Percentiles rank a stretch among this genome's conserved stretches.
phyloP scores from a whole-genome alignment of 2,888 invertebrate genomes.

The Metopia argyrocephala region DNA sequence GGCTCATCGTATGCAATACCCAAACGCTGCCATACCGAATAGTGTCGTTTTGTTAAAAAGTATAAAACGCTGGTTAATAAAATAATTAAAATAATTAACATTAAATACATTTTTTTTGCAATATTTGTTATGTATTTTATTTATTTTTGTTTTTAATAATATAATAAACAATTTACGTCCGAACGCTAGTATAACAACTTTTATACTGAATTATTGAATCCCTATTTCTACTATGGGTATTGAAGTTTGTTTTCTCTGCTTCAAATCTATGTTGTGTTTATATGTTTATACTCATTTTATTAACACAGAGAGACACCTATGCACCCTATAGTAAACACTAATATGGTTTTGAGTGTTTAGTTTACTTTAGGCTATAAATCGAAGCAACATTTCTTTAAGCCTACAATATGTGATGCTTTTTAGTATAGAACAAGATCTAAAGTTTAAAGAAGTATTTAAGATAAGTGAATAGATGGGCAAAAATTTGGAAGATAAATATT shows the following conservation, averaged over 20 bases:
- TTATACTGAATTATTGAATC: neutral
- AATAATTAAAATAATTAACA: slow-evolving; percentile 66
- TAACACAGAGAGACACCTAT: too few species aligned
- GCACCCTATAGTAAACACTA: too few species aligned
- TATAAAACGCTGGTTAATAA: slow-evolving; percentile 55
- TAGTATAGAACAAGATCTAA: too few species aligned
- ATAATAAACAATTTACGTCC: neutral
- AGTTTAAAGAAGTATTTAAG: too few species aligned
- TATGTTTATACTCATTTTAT: too few species aligned
- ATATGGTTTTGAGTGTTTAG: too few species aligned
- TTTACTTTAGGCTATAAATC: too few species aligned
- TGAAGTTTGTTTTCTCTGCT: neutral
- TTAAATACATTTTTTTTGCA: too few species aligned
- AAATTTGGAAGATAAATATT: too few species aligned
- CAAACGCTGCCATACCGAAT: slow-evolving; percentile 67
- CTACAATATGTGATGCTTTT: too few species aligned
- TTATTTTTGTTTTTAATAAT: neutral
- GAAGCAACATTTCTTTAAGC: too few species aligned
- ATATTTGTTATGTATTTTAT: neutral
- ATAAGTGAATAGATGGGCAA: too few species aligned
- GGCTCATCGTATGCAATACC: slow-evolving; percentile 80
- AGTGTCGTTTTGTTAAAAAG: slow-evolving; percentile 59
- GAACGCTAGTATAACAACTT: neutral
- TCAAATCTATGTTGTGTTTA: neutral
- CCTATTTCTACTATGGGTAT: neutral